Evolutionary conservation across 2,113 vertebrate species (phyloP), one percentile per base, ranked within the genome.

Genomic region (Chlamydotis undulata): DNA sequence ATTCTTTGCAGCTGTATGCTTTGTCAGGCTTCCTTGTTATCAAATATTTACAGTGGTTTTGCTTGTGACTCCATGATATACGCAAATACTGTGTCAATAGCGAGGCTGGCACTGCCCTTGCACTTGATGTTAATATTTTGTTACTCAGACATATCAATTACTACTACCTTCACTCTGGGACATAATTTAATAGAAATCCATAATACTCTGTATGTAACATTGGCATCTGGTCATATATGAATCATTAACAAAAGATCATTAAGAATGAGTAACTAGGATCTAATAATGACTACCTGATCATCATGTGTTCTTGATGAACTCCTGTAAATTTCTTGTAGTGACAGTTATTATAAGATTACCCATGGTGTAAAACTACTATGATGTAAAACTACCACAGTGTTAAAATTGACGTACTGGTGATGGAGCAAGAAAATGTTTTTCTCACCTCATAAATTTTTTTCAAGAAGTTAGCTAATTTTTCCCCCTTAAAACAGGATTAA

Each of bases 1-100:
- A 93, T 41, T 41, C 41, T 41, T 68, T 82, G n/a, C 65, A 63
- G 29, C 45, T 94, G 47, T 78, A 23, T 75, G n/a, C 68, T 70
- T 78, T 84, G 43, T 73, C 41, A 35, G 19, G 65, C 82, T 94
- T 97, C 73, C 85, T 77, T 83, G 1, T 92, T 93, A 77, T 45
- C 68, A 97, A 97, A 97, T 97, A 96, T 96, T 98, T 97, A 56
- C 81, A 65, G 41, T 87, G 55, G 8, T 75, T 81, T 83, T 86
- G 28, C 64, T 55, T 47, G 39, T 75, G 67, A n/a, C 59, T 63
- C 35, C 25, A 49, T 37, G 11, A 55, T 84, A 57, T 45, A 50
- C 50, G 64, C 64, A 79, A 68, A 82, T 83, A 19, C 33, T 68
- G 45, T 4, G 12, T 90, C 63, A 53, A 33, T 28, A 68, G 49